Conservation (phyloP, 2,797 vertebrate genomes). For the Aphelocoma californica region DNA sequence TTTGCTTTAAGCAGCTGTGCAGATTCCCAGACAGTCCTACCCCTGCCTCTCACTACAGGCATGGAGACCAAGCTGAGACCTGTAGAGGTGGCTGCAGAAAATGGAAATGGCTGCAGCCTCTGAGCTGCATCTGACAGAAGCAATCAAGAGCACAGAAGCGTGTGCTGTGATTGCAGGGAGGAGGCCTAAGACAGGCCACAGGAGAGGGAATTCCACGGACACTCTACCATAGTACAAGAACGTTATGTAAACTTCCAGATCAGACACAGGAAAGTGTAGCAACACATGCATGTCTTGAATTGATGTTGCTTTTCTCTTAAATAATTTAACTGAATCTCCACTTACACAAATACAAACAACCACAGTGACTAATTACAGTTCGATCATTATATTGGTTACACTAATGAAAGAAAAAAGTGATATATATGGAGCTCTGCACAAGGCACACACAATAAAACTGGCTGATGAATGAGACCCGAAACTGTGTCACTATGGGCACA, state of each 20-base stretch:
- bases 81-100: neutral
- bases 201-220: neutral
- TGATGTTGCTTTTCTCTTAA: neutral
- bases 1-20: neutral
- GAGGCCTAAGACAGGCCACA: neutral
- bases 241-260: neutral
- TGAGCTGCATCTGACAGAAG: neutral
- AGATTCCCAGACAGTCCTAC: neutral
- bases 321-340: neutral
- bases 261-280: neutral
- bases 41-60: neutral
- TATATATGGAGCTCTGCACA: neutral
- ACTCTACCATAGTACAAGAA: neutral
- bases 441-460: neutral
- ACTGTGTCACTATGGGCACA: neutral
- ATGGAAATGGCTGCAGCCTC: neutral
- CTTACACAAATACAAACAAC: neutral
- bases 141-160: neutral
- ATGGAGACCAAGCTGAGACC: neutral
- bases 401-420: constrained; percentile 9
- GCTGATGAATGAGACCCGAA: neutral
- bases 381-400: neutral
- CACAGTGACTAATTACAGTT: neutral
- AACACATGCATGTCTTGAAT: neutral
- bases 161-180: neutral